These are phyloP conservation scores for Micronycteris hirsuta DNA, from an alignment of 2,113 vertebrate species.

Conservation along the genomic window DNA sequence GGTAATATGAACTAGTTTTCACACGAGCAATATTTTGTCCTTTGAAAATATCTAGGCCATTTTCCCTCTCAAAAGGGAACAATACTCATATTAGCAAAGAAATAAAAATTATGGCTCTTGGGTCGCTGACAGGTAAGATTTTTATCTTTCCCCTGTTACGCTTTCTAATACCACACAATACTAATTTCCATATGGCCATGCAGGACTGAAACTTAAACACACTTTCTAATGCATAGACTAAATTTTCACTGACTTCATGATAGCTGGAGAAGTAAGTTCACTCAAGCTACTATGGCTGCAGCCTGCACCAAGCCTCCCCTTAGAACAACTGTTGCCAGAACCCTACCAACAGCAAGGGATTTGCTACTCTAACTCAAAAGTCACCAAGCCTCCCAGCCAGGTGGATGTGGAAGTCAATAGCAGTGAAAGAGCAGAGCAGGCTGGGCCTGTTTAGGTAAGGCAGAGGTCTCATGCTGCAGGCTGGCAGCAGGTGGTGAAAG, in stretches of 20 bases:
- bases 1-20: background rate
- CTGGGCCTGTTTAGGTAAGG: background rate
- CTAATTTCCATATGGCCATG: background rate
- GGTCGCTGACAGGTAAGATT: background rate
- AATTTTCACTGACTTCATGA: background rate
- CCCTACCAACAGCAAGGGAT: background rate
- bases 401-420: fast-evolving
- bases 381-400: background rate
- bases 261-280: background rate
- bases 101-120: background rate
- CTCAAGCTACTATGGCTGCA: background rate
- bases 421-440: background rate
- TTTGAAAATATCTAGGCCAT: background rate
- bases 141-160: background rate
- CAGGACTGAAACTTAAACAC: background rate
- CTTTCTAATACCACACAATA: background rate
- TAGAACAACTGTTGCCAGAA: background rate
- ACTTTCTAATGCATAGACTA: background rate
- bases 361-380: background rate
- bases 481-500: background rate
- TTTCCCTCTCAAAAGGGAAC: background rate
- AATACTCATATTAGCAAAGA: background rate
- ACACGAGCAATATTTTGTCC: background rate
- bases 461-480: background rate
- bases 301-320: background rate